Conservation (phyloP, 35 echinoderm and acorn worm genomes). For the Strongylocentrotus purpuratus region DNA sequence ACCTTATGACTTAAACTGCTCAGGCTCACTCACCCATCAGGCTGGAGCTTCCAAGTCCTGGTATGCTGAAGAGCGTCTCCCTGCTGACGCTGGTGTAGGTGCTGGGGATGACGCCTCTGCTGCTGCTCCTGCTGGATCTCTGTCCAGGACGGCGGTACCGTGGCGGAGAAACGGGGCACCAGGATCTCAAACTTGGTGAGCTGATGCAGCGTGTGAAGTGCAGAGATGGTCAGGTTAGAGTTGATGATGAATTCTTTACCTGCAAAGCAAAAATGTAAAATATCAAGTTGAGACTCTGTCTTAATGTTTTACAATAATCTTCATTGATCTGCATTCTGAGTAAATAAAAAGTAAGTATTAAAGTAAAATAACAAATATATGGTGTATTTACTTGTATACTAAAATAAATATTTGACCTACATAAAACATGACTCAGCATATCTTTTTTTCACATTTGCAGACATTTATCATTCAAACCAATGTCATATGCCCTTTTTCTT, state of each 20-base stretch:
- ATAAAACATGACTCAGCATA: too few relatives aligned
- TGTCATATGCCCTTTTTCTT: too few relatives aligned
- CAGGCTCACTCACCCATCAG: slow-evolving; percentile 73
- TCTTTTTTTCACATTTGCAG: too few relatives aligned
- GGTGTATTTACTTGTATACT: too few relatives aligned
- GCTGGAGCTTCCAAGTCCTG: slow-evolving; percentile 91
- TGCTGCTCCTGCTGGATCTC: slow-evolving; percentile 99
- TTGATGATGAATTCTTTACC: slow-evolving; percentile 81
- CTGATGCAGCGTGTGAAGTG: slow-evolving; percentile 67
- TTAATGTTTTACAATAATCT: background rate
- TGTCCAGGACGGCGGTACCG: slow-evolving; percentile 92
- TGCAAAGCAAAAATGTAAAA: slow-evolving; percentile 2
- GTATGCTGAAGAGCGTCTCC: slow-evolving; percentile 97
- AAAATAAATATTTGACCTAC: too few relatives aligned
- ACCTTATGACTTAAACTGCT: background rate
- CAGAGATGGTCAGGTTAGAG: slow-evolving; percentile 65
- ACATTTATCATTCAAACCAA: too few relatives aligned
- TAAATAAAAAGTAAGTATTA: too few relatives aligned
- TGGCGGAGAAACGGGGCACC: slow-evolving; percentile 94
- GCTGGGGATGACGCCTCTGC: slow-evolving; percentile 94
- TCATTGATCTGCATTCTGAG: background rate
- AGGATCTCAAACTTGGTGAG: slow-evolving; percentile 96
- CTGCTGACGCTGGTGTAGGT: slow-evolving; percentile 93
- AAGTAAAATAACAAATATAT: background rate
- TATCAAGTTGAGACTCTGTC: background rate